Evolutionary conservation across 2,888 invertebrate genomes (phyloP), one percentile per base, ranked within the genome.

Genomic region (Cynaeus angustus): DNA sequence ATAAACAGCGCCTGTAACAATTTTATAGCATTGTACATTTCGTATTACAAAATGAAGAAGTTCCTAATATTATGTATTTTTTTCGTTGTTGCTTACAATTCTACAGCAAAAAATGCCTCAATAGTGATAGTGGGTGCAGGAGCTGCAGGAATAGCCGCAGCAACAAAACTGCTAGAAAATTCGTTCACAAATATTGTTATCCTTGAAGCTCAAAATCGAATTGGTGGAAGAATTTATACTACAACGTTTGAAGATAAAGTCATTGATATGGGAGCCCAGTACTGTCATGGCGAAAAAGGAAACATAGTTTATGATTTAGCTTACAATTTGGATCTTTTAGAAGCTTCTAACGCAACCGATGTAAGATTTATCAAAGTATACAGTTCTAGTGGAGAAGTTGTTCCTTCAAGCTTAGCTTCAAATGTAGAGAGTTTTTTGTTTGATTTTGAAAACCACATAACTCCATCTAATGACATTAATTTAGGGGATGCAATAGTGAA

Each of bases 91-190:
- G 6, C n/a, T 41, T 13, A 7, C n/a, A 4, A 41, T 41, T 7
- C 10, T 41, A 2, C 41, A 12, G 5, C 41, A 6, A 13, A 41
- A n/a, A 41, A 13, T 10, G 12, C 12, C 6, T 12, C 41, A 12
- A 13, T 41, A 12, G 13, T 41, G 6, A 86, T 89, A 26, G 80
- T 89, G 58, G 89, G 89, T 64, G 88, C 87, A 30, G 90, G 90
- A 7, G 85, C 87, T 14, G 82, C 89, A 8, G 89, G 89, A 8
- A 83, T 89, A 50, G 86, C 89, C 9, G 88, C 89, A 10, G 88
- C 88, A 5, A 81, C 84, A 5, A 83, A 83, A 68, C 78, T 90
- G 7, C 70, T 85, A 1, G 83, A 87, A 74, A 84, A 83, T 73
- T 86, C 86, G 10, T 79, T 87, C 5, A 76, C 80, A 33, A 83